These are phyloP conservation scores for Erpetoichthys calabaricus DNA, from an alignment of 2,797 vertebrate species.

Conservation along the genomic window DNA sequence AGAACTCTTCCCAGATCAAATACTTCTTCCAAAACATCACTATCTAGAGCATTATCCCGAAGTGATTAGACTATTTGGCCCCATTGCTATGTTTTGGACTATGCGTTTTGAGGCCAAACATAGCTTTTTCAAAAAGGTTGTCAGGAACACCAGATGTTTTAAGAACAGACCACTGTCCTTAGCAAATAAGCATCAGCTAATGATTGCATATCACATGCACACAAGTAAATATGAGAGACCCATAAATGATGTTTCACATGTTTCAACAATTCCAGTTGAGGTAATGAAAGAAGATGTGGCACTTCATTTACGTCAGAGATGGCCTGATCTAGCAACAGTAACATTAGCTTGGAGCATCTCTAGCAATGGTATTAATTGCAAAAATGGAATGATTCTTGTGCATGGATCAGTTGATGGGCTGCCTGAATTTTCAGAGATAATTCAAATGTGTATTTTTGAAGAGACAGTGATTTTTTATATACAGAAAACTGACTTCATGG, in stretches of 20 bases:
- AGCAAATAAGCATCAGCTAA: slow-evolving; percentile 9
- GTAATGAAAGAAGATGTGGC: slow-evolving; percentile 12
- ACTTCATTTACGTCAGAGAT: slow-evolving; percentile 1
- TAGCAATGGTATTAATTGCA: slow-evolving; percentile 3
- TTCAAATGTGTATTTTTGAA: slow-evolving; percentile 6
- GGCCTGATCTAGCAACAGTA: slow-evolving; percentile 5
- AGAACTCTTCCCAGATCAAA: slow-evolving; percentile 8
- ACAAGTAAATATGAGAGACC: not conserved
- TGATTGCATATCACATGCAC: slow-evolving; percentile 12
- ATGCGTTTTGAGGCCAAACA: slow-evolving; percentile 9
- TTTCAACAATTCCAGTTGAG: slow-evolving; percentile 11
- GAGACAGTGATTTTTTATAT: slow-evolving; percentile 1
- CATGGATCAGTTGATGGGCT: slow-evolving; percentile 9
- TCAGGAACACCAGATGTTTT: slow-evolving; percentile 1
- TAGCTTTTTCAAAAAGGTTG: slow-evolving; percentile 10
- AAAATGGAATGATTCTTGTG: slow-evolving; percentile 13
- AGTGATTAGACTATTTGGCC: slow-evolving; percentile 10
- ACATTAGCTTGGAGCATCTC: slow-evolving; percentile 1
- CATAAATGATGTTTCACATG: slow-evolving; percentile 3
- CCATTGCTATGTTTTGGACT: slow-evolving; percentile 9
- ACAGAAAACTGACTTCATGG: slow-evolving; percentile 4
- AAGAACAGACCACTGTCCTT: slow-evolving; percentile 11
- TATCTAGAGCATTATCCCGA: slow-evolving; percentile 13
- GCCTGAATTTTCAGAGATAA: slow-evolving; percentile 13
- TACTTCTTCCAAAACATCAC: slow-evolving; percentile 8